These are phyloP conservation scores for Poecile atricapillus DNA, from an alignment of 2,113 vertebrate species.

Conservation along the genomic window DNA sequence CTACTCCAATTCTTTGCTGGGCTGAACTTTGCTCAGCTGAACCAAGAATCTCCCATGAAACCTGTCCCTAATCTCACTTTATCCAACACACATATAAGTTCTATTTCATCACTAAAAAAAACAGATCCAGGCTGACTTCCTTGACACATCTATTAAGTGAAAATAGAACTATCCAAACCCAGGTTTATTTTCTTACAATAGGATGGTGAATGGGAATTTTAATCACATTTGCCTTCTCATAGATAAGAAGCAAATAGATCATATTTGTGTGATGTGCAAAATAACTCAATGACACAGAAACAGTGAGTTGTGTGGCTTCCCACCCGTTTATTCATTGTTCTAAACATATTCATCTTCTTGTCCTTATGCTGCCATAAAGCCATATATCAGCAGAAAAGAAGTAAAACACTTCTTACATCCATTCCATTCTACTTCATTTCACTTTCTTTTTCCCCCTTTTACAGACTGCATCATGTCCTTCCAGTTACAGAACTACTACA, in stretches of 20 bases:
- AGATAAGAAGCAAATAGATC: background rate
- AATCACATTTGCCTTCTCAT: background rate
- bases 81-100: background rate
- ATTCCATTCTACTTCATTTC: background rate
- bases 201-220: background rate
- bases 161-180: background rate
- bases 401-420: background rate
- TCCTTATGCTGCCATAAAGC: background rate
- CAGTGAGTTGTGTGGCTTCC: background rate
- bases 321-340: background rate
- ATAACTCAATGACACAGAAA: background rate
- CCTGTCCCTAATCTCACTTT: background rate
- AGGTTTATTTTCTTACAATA: background rate
- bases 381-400: background rate
- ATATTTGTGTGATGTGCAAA: background rate
- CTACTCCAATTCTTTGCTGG: background rate
- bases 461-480: background rate
- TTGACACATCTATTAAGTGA: background rate
- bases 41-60: background rate
- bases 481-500: background rate
- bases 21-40: background rate
- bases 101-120: background rate
- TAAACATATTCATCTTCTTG: background rate
- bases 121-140: background rate
- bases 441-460: background rate